phyloP scores from a whole-genome alignment of 2,113 vertebrate species.

The Zeus faber region DNA sequence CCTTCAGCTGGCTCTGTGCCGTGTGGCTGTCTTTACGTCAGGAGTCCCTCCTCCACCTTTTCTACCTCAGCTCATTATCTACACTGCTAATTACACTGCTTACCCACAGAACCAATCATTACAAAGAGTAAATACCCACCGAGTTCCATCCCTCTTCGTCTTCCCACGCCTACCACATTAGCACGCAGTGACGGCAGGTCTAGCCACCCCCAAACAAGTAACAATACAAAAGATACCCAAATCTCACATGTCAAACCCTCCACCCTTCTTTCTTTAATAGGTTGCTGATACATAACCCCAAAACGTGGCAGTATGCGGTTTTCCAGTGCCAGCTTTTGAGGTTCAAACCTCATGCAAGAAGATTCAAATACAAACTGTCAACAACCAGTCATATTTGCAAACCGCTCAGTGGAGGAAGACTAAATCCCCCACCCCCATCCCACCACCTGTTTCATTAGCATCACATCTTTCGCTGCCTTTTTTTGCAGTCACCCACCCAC shows the following conservation, averaged over 20 bases:
- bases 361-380: constrained; percentile 39
- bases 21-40: too few relatives aligned
- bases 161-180: constrained; percentile 36
- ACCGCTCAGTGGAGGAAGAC: constrained; percentile 25
- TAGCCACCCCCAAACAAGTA: constrained; percentile 17
- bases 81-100: constrained; percentile 63
- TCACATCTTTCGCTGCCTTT: constrained; percentile 39
- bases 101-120: constrained; percentile 58
- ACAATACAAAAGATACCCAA: not conserved
- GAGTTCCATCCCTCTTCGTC: constrained; percentile 29
- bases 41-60: constrained; percentile 26
- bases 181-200: constrained; percentile 33
- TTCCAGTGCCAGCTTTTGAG: constrained; percentile 38
- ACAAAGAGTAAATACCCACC: constrained; percentile 57
- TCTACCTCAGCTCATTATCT: constrained; percentile 46
- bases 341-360: constrained; percentile 38
- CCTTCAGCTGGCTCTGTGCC: too few relatives aligned
- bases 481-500: not conserved
- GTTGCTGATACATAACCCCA: too few relatives aligned
- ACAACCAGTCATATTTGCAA: constrained; percentile 50
- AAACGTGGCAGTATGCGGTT: too few relatives aligned
- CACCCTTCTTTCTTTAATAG: too few relatives aligned
- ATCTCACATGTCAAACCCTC: too few relatives aligned
- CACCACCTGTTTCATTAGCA: constrained; percentile 77
- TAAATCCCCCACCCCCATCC: constrained; percentile 13